A percentile compares a stretch with the other conserved stretches of the same genome.
phyloP scores from a whole-genome alignment of 2,888 invertebrate species.

The Belgica antarctica region DNA sequence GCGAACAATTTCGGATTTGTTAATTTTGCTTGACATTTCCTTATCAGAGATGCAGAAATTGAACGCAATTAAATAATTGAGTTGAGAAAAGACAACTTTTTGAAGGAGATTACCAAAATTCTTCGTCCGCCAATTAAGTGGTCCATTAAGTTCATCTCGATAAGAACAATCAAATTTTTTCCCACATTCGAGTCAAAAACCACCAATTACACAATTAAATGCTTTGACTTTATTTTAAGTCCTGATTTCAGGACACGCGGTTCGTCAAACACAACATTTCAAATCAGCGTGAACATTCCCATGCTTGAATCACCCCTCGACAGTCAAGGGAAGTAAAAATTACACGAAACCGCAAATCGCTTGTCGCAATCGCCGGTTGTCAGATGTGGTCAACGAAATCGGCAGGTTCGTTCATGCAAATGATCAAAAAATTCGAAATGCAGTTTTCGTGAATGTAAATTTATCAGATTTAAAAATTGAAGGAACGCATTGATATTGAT shows the following conservation, averaged over 20 bases:
- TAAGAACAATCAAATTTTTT: too few relatives aligned
- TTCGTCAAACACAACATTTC: slow-evolving; percentile 19
- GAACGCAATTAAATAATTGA: not conserved
- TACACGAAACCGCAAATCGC: not conserved
- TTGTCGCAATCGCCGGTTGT: too few relatives aligned
- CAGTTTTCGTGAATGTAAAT: too few relatives aligned
- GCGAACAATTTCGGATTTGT: too few relatives aligned
- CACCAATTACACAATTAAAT: not conserved
- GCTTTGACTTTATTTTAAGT: not conserved
- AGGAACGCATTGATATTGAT: too few relatives aligned
- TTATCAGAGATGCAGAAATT: not conserved
- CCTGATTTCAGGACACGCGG: slow-evolving; percentile 4
- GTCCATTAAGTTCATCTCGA: not conserved
- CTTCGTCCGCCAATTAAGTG: too few relatives aligned
- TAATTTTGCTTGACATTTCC: not conserved
- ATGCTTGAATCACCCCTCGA: not conserved
- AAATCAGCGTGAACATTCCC: not conserved
- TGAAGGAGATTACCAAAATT: not conserved
- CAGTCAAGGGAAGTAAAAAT: not conserved
- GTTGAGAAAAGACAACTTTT: not conserved
- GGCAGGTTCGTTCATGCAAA: too few relatives aligned
- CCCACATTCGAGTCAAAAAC: not conserved
- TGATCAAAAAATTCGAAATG: too few relatives aligned
- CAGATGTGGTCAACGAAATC: not conserved
- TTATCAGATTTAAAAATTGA: too few relatives aligned